Evolutionary conservation across 2,113 vertebrate species (phyloP).

Genomic region (Pampusana beccarii): DNA sequence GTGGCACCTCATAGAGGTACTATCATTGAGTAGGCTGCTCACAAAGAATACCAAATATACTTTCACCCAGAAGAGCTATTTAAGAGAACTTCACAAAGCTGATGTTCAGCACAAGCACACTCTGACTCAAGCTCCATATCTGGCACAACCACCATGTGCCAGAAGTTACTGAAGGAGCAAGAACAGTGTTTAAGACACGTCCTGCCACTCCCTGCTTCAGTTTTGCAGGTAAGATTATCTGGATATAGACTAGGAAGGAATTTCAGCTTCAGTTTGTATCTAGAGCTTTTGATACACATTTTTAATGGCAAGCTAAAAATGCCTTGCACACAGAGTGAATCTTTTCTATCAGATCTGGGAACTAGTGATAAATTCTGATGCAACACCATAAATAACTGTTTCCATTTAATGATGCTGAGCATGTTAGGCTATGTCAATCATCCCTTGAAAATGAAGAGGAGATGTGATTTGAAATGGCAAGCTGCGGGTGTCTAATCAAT

Average conservation of each 20-base stretch:
- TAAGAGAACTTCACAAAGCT: not conserved
- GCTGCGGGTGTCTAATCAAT: slow-evolving; percentile 58
- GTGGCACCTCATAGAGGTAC: not conserved
- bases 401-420: slow-evolving; percentile 55
- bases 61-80: not conserved
- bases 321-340: slow-evolving; percentile 1
- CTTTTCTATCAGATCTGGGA: slow-evolving; percentile 54
- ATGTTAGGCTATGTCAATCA: slow-evolving; percentile 47
- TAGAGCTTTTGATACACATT: not conserved
- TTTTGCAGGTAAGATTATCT: not conserved
- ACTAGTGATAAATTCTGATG: slow-evolving; percentile 56
- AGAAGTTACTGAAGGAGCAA: not conserved
- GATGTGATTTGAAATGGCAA: slow-evolving; percentile 63
- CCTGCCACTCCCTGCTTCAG: not conserved
- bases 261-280: slow-evolving; percentile 12
- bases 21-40: not conserved
- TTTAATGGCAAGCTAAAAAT: slow-evolving; percentile 44
- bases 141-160: not conserved
- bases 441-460: slow-evolving; percentile 50
- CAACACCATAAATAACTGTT: slow-evolving; percentile 45
- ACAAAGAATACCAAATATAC: not conserved
- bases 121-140: not conserved
- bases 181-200: not conserved
- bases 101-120: rapidly evolving
- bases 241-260: not conserved